phyloP scores from a whole-genome alignment of 2,888 invertebrate species.

The Andrena camellia region DNA sequence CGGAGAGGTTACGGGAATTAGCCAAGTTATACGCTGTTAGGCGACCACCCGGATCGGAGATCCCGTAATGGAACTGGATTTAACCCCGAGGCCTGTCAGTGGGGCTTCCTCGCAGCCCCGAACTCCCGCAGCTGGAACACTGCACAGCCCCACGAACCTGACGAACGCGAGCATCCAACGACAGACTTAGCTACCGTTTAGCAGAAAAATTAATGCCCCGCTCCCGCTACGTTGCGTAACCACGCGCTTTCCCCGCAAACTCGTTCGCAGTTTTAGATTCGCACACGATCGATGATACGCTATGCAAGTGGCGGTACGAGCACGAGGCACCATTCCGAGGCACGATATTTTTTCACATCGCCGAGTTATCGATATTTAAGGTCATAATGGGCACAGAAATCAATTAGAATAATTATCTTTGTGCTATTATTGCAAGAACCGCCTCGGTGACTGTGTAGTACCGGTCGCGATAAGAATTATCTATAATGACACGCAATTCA shows the following conservation, averaged over 20 bases:
- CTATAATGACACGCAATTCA: conserved; percentile 24
- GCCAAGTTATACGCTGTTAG: conserved; percentile 74
- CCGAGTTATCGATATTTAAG: background rate
- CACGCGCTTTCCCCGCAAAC: too few relatives aligned
- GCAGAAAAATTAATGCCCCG: conserved; percentile 32
- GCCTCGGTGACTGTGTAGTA: conserved; percentile 1
- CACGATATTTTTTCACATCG: background rate
- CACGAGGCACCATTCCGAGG: background rate
- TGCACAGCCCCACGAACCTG: conserved; percentile 46
- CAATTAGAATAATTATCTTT: conserved; percentile 37
- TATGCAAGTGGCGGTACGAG: background rate
- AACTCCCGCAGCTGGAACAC: conserved; percentile 59
- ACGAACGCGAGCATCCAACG: conserved; percentile 36
- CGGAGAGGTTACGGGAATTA: conserved; percentile 72
- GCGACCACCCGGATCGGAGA: conserved; percentile 76
- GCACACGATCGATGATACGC: too few relatives aligned
- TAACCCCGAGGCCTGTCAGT: conserved; percentile 72
- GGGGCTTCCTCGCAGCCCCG: conserved; percentile 57
- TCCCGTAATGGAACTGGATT: conserved; percentile 78
- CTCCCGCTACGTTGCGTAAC: background rate
- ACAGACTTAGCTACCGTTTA: conserved; percentile 23
- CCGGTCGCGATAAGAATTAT: conserved; percentile 43
- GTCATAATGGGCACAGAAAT: background rate
- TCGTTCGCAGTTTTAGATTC: too few relatives aligned
- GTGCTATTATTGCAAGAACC: background rate